phyloP scores from a whole-genome alignment of 1,140 invertebrate genomes.

The Hormaphis cornu region DNA sequence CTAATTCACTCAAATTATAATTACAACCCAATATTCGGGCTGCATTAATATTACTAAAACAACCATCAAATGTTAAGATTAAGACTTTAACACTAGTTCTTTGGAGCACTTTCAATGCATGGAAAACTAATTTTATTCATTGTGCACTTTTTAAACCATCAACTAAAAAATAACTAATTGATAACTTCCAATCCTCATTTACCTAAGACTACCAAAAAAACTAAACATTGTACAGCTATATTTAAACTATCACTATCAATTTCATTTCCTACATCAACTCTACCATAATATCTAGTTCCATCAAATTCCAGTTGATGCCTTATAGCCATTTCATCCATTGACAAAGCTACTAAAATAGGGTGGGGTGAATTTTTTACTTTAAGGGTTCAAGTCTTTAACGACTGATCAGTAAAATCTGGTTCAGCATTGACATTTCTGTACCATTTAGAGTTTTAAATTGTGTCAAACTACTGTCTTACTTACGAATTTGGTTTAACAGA shows the following conservation, averaged over 20 bases:
- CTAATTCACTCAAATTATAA: slow-evolving; percentile 4
- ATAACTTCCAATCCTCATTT: slow-evolving; percentile 4
- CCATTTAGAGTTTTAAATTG: background rate
- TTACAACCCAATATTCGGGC: slow-evolving; percentile 32
- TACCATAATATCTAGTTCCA: background rate
- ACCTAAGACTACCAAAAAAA: background rate
- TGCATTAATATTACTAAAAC: slow-evolving; percentile 21
- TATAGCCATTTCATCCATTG: slow-evolving; percentile 13
- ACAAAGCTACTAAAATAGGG: background rate
- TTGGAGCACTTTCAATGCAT: slow-evolving; percentile 35
- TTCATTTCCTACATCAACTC: background rate
- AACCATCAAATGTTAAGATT: slow-evolving; percentile 32
- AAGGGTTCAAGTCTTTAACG: background rate
- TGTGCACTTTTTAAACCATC: slow-evolving; percentile 5
- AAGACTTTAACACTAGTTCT: slow-evolving; percentile 2
- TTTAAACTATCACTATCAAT: background rate
- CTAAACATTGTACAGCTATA: background rate
- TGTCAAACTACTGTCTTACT: background rate
- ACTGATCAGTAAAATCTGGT: background rate
- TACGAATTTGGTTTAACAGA: background rate
- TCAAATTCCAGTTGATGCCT: background rate
- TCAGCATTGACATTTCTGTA: slow-evolving; percentile 1
- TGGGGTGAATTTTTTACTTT: background rate
- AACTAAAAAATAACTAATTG: slow-evolving; percentile 7
- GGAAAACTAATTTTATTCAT: slow-evolving; percentile 38